These are phyloP conservation scores for Molossus molossus DNA, from an alignment of 2,797 vertebrate species.

Conservation along the genomic window DNA sequence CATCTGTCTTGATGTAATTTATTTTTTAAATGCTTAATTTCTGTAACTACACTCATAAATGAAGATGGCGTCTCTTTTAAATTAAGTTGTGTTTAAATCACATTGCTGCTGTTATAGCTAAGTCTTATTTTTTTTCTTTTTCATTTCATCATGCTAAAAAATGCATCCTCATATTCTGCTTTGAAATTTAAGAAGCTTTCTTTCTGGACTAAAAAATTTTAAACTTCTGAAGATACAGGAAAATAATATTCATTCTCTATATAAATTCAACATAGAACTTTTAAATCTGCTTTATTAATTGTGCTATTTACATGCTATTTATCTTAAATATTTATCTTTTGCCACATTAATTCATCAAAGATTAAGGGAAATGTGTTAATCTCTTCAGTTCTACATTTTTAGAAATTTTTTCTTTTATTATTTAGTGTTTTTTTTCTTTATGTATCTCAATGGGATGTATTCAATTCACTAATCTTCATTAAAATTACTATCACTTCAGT, in stretches of 20 bases:
- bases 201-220: background rate
- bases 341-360: background rate
- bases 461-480: background rate
- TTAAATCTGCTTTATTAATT: slow-evolving; percentile 16
- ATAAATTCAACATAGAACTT: background rate
- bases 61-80: background rate
- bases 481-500: background rate
- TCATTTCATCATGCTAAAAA: slow-evolving; percentile 8
- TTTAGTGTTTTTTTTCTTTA: background rate
- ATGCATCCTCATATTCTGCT: background rate
- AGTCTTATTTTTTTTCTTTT: background rate
- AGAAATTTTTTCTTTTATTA: background rate
- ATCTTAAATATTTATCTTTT: background rate
- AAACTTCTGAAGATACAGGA: background rate
- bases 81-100: background rate
- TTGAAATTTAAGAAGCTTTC: background rate
- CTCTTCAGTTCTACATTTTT: background rate
- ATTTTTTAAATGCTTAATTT: background rate
- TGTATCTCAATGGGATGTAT: background rate
- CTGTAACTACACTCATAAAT: background rate
- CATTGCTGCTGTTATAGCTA: background rate
- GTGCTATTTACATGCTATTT: background rate
- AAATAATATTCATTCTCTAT: background rate
- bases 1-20: background rate
- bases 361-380: slow-evolving; percentile 4